A percentile compares a stretch with the other conserved stretches of the same genome.
Conservation (phyloP, 2,113 vertebrate species). For the Heterotis niloticus region DNA sequence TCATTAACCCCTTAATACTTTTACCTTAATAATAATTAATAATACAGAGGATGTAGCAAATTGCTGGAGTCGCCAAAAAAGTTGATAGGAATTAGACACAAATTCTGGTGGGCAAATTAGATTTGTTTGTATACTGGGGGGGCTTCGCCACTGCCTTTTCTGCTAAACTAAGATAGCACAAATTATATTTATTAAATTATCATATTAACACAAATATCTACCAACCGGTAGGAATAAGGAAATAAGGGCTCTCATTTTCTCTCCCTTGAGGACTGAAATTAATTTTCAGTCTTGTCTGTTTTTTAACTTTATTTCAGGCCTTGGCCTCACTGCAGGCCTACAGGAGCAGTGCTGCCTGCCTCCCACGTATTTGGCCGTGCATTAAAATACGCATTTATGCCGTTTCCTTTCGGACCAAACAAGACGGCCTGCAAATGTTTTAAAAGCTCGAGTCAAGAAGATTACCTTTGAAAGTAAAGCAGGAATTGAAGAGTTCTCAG, state of each 20-base stretch:
- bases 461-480: constrained; percentile 55
- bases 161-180: no score
- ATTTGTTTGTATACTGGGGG: no score
- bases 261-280: constrained; percentile 5
- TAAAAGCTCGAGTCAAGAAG: constrained; percentile 64
- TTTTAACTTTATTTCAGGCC: constrained; percentile 7
- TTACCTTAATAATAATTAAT: no score
- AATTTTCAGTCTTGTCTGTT: background rate
- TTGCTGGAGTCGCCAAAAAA: no score
- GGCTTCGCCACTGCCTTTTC: no score
- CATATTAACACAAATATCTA: no score
- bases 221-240: background rate
- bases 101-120: no score
- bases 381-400: constrained; percentile 29
- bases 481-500: constrained; percentile 40
- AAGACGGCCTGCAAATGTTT: constrained; percentile 41
- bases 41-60: no score
- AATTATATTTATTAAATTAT: no score
- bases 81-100: no score
- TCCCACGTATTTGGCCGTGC: constrained; percentile 2
- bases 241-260: background rate
- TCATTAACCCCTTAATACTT: no score
- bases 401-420: constrained; percentile 4
- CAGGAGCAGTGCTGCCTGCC: constrained; percentile 8
- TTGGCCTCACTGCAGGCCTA: background rate